A percentile compares a stretch with the other conserved stretches of the same genome.
Evolutionary conservation across 2,888 invertebrate genomes (phyloP).

Genomic region (Rhingia campestris): DNA sequence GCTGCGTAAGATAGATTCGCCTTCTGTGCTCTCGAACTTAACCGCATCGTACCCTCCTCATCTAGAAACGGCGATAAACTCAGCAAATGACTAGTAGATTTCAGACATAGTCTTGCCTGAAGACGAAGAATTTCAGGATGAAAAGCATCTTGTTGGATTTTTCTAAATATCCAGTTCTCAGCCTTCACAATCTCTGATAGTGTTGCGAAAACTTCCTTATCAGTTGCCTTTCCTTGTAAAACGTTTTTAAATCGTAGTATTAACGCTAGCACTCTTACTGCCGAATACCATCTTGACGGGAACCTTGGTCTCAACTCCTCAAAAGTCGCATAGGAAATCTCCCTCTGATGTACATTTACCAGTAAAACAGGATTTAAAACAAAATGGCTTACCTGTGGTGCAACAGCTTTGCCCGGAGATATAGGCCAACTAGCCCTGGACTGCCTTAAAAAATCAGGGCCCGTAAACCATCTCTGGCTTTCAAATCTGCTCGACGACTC

Average conservation of each 20-base stretch:
- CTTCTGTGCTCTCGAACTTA: no score
- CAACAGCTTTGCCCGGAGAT: no score
- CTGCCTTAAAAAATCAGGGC: no score
- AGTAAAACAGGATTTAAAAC: background rate
- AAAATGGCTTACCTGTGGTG: slow-evolving; percentile 8
- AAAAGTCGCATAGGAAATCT: background rate
- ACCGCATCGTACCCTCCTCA: no score
- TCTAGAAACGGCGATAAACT: no score
- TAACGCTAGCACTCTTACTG: slow-evolving; percentile 1
- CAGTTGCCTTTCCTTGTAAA: background rate
- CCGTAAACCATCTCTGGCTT: no score
- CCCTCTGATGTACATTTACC: background rate
- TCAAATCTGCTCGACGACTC: no score
- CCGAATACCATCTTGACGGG: slow-evolving; percentile 13
- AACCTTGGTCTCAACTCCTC: slow-evolving; percentile 24
- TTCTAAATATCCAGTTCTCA: slow-evolving; percentile 12
- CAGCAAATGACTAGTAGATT: no score
- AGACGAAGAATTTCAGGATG: slow-evolving; percentile 1
- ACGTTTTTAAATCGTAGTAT: slow-evolving; percentile 21
- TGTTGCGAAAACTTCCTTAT: slow-evolving; percentile 5
- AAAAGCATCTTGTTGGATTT: slow-evolving; percentile 29
- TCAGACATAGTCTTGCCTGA: background rate
- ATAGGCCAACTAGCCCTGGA: no score
- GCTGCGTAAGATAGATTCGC: no score
- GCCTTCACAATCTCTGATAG: background rate